Evolutionary conservation across 1,140 invertebrate genomes (phyloP).

Genomic region (Kradibia gibbosae): DNA sequence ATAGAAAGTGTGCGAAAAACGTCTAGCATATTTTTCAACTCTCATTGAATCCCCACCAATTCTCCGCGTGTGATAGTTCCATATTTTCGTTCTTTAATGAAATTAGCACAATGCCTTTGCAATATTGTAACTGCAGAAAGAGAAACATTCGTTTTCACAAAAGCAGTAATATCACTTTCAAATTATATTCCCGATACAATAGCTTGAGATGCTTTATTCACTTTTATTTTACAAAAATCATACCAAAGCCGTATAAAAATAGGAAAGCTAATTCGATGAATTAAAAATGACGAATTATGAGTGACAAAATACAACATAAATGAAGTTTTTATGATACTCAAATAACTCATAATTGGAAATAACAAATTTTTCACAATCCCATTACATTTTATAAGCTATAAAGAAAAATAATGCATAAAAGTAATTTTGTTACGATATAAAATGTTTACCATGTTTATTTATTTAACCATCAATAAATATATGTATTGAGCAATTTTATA

Average conservation of each 20-base stretch:
- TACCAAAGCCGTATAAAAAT: neutral
- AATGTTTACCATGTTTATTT: neutral
- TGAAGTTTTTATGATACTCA: neutral
- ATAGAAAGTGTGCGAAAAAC: neutral
- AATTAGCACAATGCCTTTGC: neutral
- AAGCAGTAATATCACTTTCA: neutral
- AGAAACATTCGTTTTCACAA: neutral
- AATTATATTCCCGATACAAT: neutral
- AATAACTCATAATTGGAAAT: neutral
- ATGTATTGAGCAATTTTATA: neutral
- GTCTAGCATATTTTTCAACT: neutral
- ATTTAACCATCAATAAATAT: neutral
- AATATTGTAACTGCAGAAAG: too few species aligned
- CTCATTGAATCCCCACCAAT: neutral
- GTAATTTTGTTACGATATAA: neutral
- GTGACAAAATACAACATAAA: neutral
- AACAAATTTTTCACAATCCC: neutral
- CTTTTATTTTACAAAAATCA: too few species aligned
- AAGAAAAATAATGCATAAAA: neutral
- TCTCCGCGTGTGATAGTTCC: neutral
- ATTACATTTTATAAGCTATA: neutral
- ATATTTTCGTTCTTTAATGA: neutral
- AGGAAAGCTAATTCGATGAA: neutral
- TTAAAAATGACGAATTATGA: neutral
- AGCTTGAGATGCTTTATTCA: too few species aligned